These are phyloP conservation scores for Drosophila infuscata DNA, from an alignment of 2,888 invertebrate genomes.

Conservation along the genomic window DNA sequence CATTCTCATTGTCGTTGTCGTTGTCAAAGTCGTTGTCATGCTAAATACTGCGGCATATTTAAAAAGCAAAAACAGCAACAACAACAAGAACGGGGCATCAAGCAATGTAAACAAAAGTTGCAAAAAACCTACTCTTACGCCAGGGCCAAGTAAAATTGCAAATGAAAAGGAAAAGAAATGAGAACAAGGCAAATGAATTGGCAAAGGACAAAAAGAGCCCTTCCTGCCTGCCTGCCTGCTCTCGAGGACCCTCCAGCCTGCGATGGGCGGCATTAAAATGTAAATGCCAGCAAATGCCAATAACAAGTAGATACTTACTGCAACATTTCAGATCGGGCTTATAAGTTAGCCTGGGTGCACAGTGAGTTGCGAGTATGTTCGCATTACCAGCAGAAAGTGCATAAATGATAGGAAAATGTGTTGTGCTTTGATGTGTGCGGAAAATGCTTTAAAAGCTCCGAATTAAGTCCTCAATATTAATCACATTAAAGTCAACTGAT, in stretches of 20 bases:
- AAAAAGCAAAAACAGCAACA: conserved; percentile 61
- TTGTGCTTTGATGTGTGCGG: conserved; percentile 4
- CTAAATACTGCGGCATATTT: conserved; percentile 77
- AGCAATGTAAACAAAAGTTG: conserved; percentile 58
- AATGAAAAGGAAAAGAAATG: conserved; percentile 20
- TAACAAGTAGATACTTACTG: conserved; percentile 62
- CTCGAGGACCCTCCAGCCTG: conserved; percentile 24
- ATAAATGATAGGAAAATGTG: conserved; percentile 21
- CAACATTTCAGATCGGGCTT: conserved; percentile 46
- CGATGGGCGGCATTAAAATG: conserved; percentile 66
- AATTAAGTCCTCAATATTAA: conserved; percentile 2
- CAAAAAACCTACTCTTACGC: conserved; percentile 35
- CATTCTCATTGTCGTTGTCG: conserved; percentile 34
- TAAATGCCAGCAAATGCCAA: conserved; percentile 67
- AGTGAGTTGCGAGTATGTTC: not conserved
- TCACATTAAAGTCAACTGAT: conserved; percentile 18
- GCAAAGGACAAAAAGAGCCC: conserved; percentile 64
- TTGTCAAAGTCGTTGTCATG: conserved; percentile 72
- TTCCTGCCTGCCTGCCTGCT: conserved; percentile 16
- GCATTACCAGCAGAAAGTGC: conserved; percentile 35
- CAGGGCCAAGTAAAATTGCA: conserved; percentile 19
- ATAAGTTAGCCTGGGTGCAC: conserved; percentile 6
- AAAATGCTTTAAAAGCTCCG: not conserved
- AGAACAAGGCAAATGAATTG: conserved; percentile 63
- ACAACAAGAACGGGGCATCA: conserved; percentile 31